Base-by-base conservation (phyloP, 2,797 vertebrate species). In the Vireo griseus region DNA sequence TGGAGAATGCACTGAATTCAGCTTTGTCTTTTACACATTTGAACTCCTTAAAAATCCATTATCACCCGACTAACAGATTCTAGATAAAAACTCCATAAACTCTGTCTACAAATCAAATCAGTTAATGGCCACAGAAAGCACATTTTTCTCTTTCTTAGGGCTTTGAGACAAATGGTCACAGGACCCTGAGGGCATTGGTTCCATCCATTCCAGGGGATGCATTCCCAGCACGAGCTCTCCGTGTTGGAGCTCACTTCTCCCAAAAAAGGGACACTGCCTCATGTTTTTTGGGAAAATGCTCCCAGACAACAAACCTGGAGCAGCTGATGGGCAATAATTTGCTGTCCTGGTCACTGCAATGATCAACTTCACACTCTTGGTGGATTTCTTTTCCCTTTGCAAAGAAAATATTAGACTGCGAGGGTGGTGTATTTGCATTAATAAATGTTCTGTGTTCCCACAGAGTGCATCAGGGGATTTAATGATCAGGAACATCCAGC, bases 401-500 rank as follows among this genome's bases (percentile, higher is more conserved):
- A 40, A 47, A 57, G 20, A 18, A 9, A 18, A 5, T 7, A 6
- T 16, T 6, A 3, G 44, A 2, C 63, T 9, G 6, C 33, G 21
- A 4, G 29, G 45, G 33, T n/a, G 25, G 17, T 10, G 6, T 14
- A 3, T 55, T 51, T 19, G 13, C 11, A 5, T 58, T 63, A 20
- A 45, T 28, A 33, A 54, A 11, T 22, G 35, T 18, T 88, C 35
- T 80, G 66, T 88, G 24, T 90, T 62, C 91, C n/a, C 54, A 25
- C 96, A 99, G 99, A 99, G 97, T 61, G 98, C 98, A 7, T 98
- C 99, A 0, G 99, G 99, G 5, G 99, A 99, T 96, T 94, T 99
- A 78, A 99, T 99, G 99, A 98, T 99, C 95, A 98, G 99, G 81
- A 99, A 99, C 98, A 99, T 99, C 95, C 99, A 99, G 97, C 97